phyloP scores from a whole-genome alignment of 2,113 vertebrate genomes.

The Sphaerodactylus townsendi region DNA sequence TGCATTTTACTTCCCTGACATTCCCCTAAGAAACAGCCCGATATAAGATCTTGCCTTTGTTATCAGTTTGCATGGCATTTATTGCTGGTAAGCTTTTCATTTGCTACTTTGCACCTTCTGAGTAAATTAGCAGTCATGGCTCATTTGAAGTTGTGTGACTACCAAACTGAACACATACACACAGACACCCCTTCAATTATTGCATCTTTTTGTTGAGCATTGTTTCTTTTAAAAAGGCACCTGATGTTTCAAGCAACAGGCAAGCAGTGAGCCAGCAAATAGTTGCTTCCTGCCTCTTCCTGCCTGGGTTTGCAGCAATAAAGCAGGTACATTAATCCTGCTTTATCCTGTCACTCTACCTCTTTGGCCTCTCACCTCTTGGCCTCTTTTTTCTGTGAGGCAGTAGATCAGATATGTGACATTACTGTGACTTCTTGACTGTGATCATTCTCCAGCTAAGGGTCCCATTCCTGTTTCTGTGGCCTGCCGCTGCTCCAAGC shows the following conservation, averaged over 20 bases:
- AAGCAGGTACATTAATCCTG: too few species aligned
- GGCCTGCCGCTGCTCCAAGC: too few species aligned
- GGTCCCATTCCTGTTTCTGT: too few species aligned
- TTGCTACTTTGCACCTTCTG: background rate
- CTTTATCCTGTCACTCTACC: too few species aligned
- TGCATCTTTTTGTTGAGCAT: background rate
- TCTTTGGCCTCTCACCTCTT: too few species aligned
- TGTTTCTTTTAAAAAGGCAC: background rate
- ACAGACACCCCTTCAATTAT: background rate
- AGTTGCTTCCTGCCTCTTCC: too few species aligned
- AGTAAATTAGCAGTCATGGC: background rate
- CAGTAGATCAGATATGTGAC: too few species aligned
- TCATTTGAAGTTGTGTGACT: background rate
- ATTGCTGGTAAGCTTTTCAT: background rate
- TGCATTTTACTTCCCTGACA: background rate
- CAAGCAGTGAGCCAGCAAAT: background rate
- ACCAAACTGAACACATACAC: background rate
- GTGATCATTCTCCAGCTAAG: too few species aligned
- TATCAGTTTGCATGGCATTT: background rate
- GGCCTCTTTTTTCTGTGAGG: too few species aligned
- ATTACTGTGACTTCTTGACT: too few species aligned
- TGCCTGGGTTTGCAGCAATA: too few species aligned
- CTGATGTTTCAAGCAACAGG: background rate
- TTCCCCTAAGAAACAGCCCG: background rate
- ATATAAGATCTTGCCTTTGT: background rate